Evolutionary conservation across 2,797 vertebrate species (phyloP).

Genomic region (Setipinna tenuifilis): DNA sequence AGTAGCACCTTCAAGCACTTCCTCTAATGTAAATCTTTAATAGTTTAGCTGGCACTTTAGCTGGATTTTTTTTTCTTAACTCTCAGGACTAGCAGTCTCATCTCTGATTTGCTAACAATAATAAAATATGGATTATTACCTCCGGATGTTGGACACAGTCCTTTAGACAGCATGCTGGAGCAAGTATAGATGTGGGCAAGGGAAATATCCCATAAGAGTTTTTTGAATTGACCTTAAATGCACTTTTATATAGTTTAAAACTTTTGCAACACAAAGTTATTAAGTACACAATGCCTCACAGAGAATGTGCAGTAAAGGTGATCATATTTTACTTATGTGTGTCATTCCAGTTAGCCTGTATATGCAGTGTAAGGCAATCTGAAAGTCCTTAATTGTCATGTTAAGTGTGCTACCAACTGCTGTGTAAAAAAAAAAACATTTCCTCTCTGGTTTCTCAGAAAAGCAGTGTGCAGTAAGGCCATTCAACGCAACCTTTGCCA

Average conservation of each 20-base stretch:
- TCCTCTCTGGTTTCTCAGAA: conserved; percentile 67
- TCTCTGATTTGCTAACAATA: not conserved
- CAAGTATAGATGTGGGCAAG: too few species aligned
- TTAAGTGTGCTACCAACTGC: too few species aligned
- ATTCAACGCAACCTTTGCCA: conserved; percentile 53
- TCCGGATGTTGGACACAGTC: too few species aligned
- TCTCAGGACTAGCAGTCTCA: not conserved
- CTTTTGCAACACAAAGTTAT: too few species aligned
- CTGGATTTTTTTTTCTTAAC: not conserved
- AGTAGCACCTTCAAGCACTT: not conserved
- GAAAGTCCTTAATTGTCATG: too few species aligned
- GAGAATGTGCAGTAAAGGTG: not conserved
- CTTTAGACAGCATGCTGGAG: too few species aligned
- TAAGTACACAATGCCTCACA: not conserved
- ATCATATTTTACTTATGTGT: too few species aligned
- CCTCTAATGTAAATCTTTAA: not conserved
- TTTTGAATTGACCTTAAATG: too few species aligned
- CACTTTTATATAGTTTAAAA: too few species aligned
- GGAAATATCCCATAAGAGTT: too few species aligned
- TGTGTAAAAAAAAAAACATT: conserved; percentile 16
- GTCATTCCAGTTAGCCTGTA: not conserved
- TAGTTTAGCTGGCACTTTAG: not conserved
- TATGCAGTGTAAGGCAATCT: too few species aligned
- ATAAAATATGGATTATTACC: too few species aligned
- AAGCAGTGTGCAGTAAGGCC: conserved; percentile 71